These are phyloP conservation scores for Poeciliopsis presidionis DNA, from an alignment of 2,797 vertebrate species.

Conservation along the genomic window DNA sequence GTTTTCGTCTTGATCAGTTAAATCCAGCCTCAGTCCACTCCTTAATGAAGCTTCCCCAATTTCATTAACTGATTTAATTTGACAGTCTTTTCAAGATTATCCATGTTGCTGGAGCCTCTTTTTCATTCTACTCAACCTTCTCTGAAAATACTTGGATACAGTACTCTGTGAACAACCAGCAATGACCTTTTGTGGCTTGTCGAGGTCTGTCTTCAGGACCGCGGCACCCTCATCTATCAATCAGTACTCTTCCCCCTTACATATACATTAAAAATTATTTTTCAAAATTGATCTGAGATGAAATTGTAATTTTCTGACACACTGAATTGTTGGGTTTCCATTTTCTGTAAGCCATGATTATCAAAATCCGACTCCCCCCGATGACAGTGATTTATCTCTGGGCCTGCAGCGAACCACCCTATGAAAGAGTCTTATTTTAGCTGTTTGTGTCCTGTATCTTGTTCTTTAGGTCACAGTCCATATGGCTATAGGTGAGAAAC, in stretches of 20 bases:
- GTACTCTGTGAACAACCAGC: not conserved
- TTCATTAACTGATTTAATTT: not conserved
- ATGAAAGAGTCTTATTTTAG: not conserved
- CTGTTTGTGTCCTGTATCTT: not conserved
- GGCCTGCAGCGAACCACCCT: not conserved
- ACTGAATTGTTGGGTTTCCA: not conserved
- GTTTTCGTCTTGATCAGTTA: not conserved
- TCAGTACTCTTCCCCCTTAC: no score
- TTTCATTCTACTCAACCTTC: not conserved
- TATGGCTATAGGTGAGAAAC: not conserved
- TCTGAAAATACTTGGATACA: not conserved
- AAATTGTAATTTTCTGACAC: not conserved
- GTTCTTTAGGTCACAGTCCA: not conserved
- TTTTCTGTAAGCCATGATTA: not conserved
- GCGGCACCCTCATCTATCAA: no score
- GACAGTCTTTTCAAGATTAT: not conserved
- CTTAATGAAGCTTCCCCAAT: not conserved
- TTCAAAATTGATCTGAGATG: not conserved
- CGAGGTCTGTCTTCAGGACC: not conserved
- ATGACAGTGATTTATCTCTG: constrained; percentile 1
- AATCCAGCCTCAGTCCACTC: not conserved
- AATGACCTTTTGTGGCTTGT: not conserved
- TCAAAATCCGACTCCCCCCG: not conserved
- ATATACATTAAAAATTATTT: not conserved
- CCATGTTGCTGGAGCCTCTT: not conserved